A percentile compares a stretch with the other conserved stretches of the same genome.
These are phyloP conservation scores for Cactoblastis cactorum DNA, from an alignment of 2,888 invertebrate genomes.

Conservation along the genomic window DNA sequence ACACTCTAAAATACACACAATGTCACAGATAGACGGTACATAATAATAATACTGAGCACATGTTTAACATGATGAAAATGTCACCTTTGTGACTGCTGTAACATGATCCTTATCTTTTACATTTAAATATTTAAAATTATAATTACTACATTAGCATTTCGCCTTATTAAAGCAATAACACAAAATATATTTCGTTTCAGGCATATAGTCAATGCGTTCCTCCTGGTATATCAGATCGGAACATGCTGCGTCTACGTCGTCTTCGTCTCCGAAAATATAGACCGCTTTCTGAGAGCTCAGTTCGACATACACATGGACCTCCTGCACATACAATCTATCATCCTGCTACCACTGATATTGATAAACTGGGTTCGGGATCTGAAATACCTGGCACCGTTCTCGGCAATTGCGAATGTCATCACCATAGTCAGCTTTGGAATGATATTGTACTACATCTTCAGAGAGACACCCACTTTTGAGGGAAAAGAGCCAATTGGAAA, in stretches of 20 bases:
- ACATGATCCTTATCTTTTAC: no score
- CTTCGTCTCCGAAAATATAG: conserved; percentile 93
- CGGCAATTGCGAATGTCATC: conserved; percentile 91
- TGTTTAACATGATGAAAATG: no score
- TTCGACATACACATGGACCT: conserved; percentile 72
- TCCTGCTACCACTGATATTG: conserved; percentile 86
- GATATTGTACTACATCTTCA: conserved; percentile 91
- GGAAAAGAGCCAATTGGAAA: conserved; percentile 82
- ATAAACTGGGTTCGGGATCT: conserved; percentile 92
- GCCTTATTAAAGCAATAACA: no score
- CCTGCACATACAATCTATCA: conserved; percentile 84
- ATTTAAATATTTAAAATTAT: no score
- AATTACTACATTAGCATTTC: no score
- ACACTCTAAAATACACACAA: no score
- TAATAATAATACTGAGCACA: no score
- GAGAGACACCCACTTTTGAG: conserved; percentile 82
- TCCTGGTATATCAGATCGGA: conserved; percentile 94
- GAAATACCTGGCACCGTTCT: conserved; percentile 93
- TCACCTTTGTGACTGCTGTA: no score
- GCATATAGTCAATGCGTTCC: conserved; percentile 84
- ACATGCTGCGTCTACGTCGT: conserved; percentile 98
- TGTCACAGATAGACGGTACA: no score
- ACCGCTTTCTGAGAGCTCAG: conserved; percentile 81
- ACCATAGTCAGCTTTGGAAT: conserved; percentile 91
- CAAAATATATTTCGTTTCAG: conserved; percentile 60